A percentile compares a stretch with the other conserved stretches of the same genome.
Conservation (phyloP, 2,797 vertebrate genomes). For the Phrynocephalus vlangalii region DNA sequence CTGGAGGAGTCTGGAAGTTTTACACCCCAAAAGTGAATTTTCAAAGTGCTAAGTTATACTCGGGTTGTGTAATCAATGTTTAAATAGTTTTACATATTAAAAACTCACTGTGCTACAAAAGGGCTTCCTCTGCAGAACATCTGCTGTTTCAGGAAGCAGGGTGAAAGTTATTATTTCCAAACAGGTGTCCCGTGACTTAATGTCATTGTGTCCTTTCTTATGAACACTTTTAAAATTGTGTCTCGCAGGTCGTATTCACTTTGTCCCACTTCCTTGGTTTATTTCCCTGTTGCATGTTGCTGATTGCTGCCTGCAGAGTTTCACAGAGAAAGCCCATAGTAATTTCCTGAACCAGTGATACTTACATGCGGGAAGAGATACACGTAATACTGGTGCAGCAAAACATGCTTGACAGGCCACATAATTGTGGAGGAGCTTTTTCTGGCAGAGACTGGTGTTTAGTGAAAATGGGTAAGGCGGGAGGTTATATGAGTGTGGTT, state of each 20-base stretch:
- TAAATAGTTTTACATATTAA: neutral
- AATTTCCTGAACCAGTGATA: neutral
- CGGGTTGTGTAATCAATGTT: neutral
- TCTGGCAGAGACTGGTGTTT: neutral
- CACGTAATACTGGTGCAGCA: neutral
- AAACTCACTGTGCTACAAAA: neutral
- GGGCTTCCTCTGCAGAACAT: neutral
- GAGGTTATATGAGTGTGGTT: neutral
- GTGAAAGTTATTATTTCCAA: neutral
- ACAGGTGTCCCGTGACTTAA: too few species aligned
- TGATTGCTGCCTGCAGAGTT: neutral
- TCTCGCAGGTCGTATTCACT: neutral
- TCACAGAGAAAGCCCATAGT: neutral
- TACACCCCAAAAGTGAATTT: neutral
- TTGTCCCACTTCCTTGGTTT: neutral
- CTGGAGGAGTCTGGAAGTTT: neutral
- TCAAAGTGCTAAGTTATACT: neutral
- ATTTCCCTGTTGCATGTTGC: rapidly evolving
- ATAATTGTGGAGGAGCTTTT: neutral
- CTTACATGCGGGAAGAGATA: neutral
- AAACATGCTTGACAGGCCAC: neutral
- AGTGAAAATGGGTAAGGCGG: neutral
- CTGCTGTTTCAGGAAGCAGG: neutral
- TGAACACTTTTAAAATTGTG: neutral
- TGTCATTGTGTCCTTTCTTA: neutral